Evolutionary conservation across 2,797 vertebrate genomes (phyloP), one percentile per base, ranked within the genome.

Genomic region (Anguilla obscura): DNA sequence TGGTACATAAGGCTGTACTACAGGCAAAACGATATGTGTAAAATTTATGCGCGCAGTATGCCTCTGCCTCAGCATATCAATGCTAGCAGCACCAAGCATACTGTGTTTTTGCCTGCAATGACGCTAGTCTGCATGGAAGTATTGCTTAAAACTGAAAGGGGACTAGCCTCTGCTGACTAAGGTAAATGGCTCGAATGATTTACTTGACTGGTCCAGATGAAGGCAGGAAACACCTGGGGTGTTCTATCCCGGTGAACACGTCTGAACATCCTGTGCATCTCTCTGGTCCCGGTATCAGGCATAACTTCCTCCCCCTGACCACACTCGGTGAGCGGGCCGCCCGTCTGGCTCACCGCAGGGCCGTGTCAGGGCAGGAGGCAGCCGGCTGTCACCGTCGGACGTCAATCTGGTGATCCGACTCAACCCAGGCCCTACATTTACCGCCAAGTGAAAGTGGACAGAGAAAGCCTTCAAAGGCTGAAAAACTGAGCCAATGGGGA

Each of bases 191-290:
- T 24, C 33, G 16, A 76, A 76, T 76, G 21, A 76, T 76, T 76
- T 76, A 36, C 30, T 16, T 40, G 30, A 4, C 71, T 16, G 71
- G 1, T 18, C 71, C 6, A 12, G 27, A 74, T 2, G 27, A 76
- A 76, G 71, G 18, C 71, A 76, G 71, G 33, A 76, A 76, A 40
- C 33, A 14, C 71, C n/a, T 10, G 16, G 71, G 33, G 71, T 33
- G 3, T 18, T 76, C 40, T 33, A 74, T 27, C 69, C 33, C 18
- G 71, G 71, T 16, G 33, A 76, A 18, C 71, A 76, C 71, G 88
- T 80, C 91, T 92, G 90, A 93, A 91, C 88, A 86, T 90, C 87
- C 88, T 24, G 27, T 85, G 36, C 27, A 27, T 58, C 7, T 7
- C 18, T 5, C 52, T 87, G 66, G 85, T 16, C 16, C 86, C 30